phyloP scores from a whole-genome alignment of 1,140 invertebrate genomes.

The Diachasmimorpha longicaudata region DNA sequence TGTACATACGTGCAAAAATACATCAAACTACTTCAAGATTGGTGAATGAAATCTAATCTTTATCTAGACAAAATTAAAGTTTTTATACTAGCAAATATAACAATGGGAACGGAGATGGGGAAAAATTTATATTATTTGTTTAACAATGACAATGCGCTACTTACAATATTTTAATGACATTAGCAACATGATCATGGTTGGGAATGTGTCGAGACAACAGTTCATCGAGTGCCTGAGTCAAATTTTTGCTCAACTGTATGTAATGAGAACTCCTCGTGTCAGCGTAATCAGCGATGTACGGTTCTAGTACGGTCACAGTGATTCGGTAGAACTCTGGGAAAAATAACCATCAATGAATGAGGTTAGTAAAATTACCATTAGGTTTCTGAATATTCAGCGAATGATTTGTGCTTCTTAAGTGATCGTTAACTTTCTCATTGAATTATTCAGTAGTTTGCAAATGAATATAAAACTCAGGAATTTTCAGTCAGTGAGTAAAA shows the following conservation, averaged over 20 bases:
- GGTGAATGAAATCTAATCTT: too few species aligned
- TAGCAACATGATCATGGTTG: conserved; percentile 43
- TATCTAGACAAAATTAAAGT: too few species aligned
- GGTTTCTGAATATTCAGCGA: neutral
- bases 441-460: too few species aligned
- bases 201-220: conserved; percentile 44
- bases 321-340: conserved; percentile 50
- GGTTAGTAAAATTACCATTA: neutral
- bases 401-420: too few species aligned
- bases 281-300: conserved; percentile 45
- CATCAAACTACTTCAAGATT: too few species aligned
- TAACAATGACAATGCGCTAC: conserved; percentile 20
- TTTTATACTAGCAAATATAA: too few species aligned
- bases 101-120: too few species aligned
- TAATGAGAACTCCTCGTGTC: conserved; percentile 48
- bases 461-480: too few species aligned
- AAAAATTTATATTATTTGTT: too few species aligned
- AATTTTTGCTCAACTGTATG: conserved; percentile 42
- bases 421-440: neutral
- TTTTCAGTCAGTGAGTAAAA: neutral
- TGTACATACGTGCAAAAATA: too few species aligned
- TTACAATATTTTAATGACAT: conserved; percentile 56
- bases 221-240: conserved; percentile 47
- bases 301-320: conserved; percentile 50
- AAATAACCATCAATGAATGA: neutral